phyloP scores from a whole-genome alignment of 2,888 invertebrate species.

The Drosophila kambysellisi region DNA sequence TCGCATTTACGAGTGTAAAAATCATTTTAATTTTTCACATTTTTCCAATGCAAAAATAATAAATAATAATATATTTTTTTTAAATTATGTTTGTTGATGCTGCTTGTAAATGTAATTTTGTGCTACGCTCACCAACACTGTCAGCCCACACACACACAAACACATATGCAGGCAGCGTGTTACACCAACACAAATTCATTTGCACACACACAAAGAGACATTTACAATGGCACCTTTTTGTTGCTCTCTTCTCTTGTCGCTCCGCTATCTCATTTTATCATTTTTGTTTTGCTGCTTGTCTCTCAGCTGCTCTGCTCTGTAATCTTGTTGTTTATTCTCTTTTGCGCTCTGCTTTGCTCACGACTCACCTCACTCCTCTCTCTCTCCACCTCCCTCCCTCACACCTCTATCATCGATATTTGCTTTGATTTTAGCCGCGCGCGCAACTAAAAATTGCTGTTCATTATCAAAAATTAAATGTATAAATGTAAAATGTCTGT shows the following conservation, averaged over 20 bases:
- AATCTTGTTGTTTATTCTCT: conserved; percentile 68
- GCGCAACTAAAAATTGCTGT: conserved; percentile 62
- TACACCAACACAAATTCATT: conserved; percentile 15
- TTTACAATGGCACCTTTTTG: conserved; percentile 48
- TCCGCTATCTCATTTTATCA: conserved; percentile 57
- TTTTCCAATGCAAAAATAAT: conserved; percentile 17
- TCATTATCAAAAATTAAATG: conserved; percentile 61
- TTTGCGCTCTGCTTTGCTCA: conserved; percentile 13
- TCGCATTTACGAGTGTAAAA: conserved; percentile 5
- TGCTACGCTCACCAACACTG: conserved; percentile 42
- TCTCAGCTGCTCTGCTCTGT: conserved; percentile 51
- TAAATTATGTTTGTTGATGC: conserved; percentile 3
- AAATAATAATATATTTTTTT: conserved; percentile 11
- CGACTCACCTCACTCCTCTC: conserved; percentile 9
- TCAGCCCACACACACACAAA: conserved; percentile 30
- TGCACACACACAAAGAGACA: conserved; percentile 20
- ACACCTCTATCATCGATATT: conserved; percentile 18
- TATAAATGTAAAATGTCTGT: conserved; percentile 37
- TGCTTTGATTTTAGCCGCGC: conserved; percentile 75
- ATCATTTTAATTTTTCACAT: conserved; percentile 22
- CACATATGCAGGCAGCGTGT: conserved; percentile 9
- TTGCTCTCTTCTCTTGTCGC: conserved; percentile 54
- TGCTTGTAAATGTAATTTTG: conserved; percentile 32
- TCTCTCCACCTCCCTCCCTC: not conserved
- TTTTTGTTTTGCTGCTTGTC: conserved; percentile 55